Percentiles rank a stretch among this genome's conserved stretches.
These are phyloP conservation scores for Acleris cristana DNA, from an alignment of 2,888 invertebrate species.

Conservation along the genomic window DNA sequence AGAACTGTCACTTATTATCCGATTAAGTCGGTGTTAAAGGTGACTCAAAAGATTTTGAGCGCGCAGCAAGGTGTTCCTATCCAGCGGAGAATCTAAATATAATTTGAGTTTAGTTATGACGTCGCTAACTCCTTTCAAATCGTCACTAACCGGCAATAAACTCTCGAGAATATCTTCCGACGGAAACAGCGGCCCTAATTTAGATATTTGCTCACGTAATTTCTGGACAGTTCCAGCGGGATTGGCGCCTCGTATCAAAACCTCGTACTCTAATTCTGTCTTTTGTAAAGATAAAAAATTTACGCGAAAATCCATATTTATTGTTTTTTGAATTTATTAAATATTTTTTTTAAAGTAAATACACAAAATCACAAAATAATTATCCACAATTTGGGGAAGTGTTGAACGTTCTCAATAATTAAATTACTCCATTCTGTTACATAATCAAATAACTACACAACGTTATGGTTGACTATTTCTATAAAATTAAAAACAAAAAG, in stretches of 20 bases:
- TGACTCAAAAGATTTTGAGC: slow-evolving; percentile 9
- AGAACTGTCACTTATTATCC: neutral
- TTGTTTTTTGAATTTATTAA: too few species aligned
- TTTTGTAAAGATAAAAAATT: too few species aligned
- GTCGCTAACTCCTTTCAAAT: slow-evolving; percentile 10
- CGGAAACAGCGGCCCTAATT: slow-evolving; percentile 5
- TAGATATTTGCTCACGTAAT: slow-evolving; percentile 4
- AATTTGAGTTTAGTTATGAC: neutral
- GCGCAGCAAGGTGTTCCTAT: slow-evolving; percentile 1
- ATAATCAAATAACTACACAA: too few species aligned
- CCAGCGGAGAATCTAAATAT: neutral
- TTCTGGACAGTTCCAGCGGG: neutral
- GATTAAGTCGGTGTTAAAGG: slow-evolving; percentile 4
- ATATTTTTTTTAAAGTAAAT: too few species aligned
- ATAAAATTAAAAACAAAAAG: too few species aligned
- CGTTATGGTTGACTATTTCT: too few species aligned
- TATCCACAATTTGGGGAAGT: too few species aligned
- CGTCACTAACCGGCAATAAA: neutral
- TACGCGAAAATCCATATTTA: too few species aligned
- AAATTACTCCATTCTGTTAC: too few species aligned
- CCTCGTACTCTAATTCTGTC: too few species aligned
- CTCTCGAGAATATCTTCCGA: slow-evolving; percentile 11
- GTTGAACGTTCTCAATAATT: too few species aligned
- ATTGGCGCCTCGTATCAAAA: neutral
- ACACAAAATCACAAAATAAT: too few species aligned